Conservation (phyloP, 1,140 invertebrate species). For the Monomorium pharaonis region DNA sequence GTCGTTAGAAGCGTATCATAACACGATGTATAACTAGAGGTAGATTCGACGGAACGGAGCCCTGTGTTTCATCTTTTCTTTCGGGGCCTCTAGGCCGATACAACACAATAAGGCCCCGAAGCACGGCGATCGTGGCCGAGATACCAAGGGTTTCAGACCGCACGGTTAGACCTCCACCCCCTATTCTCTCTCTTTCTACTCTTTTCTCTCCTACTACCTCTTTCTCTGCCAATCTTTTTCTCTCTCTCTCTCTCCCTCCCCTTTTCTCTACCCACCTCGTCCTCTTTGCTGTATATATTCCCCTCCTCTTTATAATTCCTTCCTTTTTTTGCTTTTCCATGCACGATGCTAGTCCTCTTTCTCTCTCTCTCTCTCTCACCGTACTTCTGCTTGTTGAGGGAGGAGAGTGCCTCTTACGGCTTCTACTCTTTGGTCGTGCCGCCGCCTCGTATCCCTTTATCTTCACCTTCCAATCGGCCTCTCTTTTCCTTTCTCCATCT, state of each 20-base stretch:
- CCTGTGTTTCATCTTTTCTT: conserved; percentile 68
- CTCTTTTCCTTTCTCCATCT: conserved; percentile 46
- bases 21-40: conserved; percentile 75
- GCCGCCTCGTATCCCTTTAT: conserved; percentile 77
- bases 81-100: conserved; percentile 63
- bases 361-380: conserved; percentile 50
- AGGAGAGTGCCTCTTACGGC: conserved; percentile 70
- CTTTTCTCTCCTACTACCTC: conserved; percentile 43
- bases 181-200: conserved; percentile 32
- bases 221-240: conserved; percentile 43
- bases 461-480: conserved; percentile 76
- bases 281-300: conserved; percentile 10
- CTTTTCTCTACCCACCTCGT: neutral
- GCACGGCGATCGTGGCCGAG: conserved; percentile 72
- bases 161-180: conserved; percentile 37
- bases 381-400: conserved; percentile 58
- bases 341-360: conserved; percentile 63
- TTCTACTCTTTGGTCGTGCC: conserved; percentile 77
- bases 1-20: conserved; percentile 76
- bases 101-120: conserved; percentile 76
- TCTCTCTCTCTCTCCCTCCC: neutral
- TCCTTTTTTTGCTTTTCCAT: conserved; percentile 66
- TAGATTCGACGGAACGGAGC: conserved; percentile 68
- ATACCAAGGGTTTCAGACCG: conserved; percentile 64
- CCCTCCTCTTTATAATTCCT: conserved; percentile 39